Base-by-base conservation (phyloP, 2,113 vertebrate genomes). In the Stigmatopora nigra region DNA sequence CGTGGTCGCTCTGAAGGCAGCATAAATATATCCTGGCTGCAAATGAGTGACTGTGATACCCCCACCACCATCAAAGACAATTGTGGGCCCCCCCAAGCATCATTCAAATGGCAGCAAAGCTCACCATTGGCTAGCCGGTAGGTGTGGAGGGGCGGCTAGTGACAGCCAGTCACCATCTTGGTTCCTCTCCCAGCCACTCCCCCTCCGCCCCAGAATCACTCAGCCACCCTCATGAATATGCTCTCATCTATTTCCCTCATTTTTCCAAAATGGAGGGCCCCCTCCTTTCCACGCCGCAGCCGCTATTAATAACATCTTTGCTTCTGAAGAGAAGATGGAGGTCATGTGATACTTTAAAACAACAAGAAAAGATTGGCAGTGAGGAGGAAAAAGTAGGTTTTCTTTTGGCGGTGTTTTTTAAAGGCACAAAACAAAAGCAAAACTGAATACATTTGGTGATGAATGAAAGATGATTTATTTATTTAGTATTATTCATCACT, bases 221-320 rank as follows among this genome's bases (percentile, higher is more conserved):
- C 14, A 14, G 61, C 53, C 7, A 53, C 46, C 5, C 0, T 0
- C 65, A 67, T 64, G 64, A 78, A 72, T 64, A 73, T 60, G 63
- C 53, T 55, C 71, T 60, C 25, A 11, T 46, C 77, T 71, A 46
- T 68, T 46, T 17, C 51, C 20, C 19, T 53, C 51, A 51, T 51
- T 16, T 51, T 53, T 20, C 38, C 38, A 41, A 47, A 47, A 47
- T 47, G 45, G 45, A 12, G 12, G 12, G 3, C 45, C 45, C 45
- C 11, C 45, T 15, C 45, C 7, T 11, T 7, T 3, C 11, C 36
- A n/a, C 58, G 5, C 57, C 73, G 77, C 79, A 76, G 15, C 46
- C 4, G 71, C 78, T 78, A 82, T 80, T 78, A 78, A 84, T 82
- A 84, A 79, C 78, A 81, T 81, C 70, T 81, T 56, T 53, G 12